Evolutionary conservation across 2,888 invertebrate genomes (phyloP).

Genomic region (Nymphalis polychloros): DNA sequence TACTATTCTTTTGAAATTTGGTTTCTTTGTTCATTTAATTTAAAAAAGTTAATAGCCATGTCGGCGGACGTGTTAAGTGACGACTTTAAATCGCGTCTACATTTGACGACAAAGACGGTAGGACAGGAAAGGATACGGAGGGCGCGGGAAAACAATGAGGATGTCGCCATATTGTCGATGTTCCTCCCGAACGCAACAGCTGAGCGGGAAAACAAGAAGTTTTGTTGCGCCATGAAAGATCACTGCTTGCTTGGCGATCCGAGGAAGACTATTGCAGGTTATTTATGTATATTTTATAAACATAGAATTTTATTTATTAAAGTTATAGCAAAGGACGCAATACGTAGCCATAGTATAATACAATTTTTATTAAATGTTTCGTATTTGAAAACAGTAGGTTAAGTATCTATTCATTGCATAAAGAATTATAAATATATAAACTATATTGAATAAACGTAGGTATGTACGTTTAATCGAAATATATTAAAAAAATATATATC

Average conservation of each 20-base stretch:
- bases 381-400: too few relatives aligned
- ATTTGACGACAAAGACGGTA: constrained; percentile 89
- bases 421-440: too few relatives aligned
- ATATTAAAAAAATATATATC: too few relatives aligned
- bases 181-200: constrained; percentile 86
- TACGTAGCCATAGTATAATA: too few relatives aligned
- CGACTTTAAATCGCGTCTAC: constrained; percentile 87
- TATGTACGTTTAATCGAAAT: too few relatives aligned
- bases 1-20: background rate
- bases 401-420: too few relatives aligned
- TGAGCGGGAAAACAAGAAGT: constrained; percentile 86
- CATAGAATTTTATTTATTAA: background rate
- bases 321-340: too few relatives aligned
- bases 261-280: constrained; percentile 90
- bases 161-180: constrained; percentile 93
- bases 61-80: constrained; percentile 90
- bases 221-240: constrained; percentile 88
- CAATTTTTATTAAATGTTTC: too few relatives aligned
- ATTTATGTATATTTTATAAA: constrained; percentile 6
- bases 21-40: constrained; percentile 31
- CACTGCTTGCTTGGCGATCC: constrained; percentile 90
- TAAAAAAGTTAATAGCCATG: constrained; percentile 68
- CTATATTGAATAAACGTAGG: too few relatives aligned
- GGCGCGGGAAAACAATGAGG: constrained; percentile 92
- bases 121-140: constrained; percentile 91